These are phyloP conservation scores for Colletes latitarsis DNA, from an alignment of 1,140 invertebrate genomes.

Conservation along the genomic window DNA sequence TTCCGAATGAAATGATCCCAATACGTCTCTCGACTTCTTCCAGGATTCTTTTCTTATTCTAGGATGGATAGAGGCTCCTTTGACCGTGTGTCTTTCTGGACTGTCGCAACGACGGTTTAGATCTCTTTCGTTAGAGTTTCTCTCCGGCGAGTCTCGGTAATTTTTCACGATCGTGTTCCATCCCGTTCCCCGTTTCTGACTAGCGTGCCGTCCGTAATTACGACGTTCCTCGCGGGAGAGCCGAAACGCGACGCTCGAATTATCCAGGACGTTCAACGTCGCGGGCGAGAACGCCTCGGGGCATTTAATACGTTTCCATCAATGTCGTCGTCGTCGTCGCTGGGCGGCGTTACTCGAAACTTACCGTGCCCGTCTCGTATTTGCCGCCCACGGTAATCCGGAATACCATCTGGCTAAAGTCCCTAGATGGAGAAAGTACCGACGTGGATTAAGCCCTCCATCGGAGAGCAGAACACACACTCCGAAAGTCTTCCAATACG, in stretches of 20 bases:
- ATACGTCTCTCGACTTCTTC: no score
- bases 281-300: slow-evolving; percentile 42
- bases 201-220: slow-evolving; percentile 45
- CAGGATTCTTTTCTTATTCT: no score
- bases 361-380: slow-evolving; percentile 7
- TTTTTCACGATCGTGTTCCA: slow-evolving; percentile 3
- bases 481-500: no score
- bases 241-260: slow-evolving; percentile 48
- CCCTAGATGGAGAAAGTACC: no score
- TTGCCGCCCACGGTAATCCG: slow-evolving; percentile 6
- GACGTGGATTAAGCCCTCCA: no score
- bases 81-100: no score
- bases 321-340: slow-evolving; percentile 38
- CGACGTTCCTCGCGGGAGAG: slow-evolving; percentile 7
- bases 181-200: slow-evolving; percentile 7
- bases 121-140: not conserved
- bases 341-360: slow-evolving; percentile 20
- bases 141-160: not conserved
- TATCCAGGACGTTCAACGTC: slow-evolving; percentile 40
- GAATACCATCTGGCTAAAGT: not conserved
- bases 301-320: slow-evolving; percentile 51
- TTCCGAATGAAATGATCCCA: no score
- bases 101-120: not conserved
- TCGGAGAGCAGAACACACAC: no score
- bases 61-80: no score